Base-by-base conservation (phyloP, 2,797 vertebrate genomes). In the Thaleichthys pacificus region DNA sequence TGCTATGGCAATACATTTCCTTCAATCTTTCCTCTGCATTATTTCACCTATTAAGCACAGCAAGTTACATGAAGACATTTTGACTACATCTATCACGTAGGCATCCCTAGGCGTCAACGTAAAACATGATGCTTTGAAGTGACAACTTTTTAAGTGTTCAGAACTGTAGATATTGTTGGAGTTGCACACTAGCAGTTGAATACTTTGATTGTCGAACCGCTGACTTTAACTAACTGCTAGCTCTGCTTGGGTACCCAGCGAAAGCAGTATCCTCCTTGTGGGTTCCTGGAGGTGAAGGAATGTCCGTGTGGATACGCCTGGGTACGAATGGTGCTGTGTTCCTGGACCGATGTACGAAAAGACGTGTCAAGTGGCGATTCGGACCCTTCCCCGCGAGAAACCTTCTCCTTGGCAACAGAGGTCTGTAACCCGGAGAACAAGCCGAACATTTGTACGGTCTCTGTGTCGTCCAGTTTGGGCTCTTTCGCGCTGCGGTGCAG, bases 211-310 rank as follows among this genome's bases (percentile, higher is more conserved):
- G 51, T 56, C 5, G 51, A n/a, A 56, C 19, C 3, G 64, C 63
- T 65, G 21, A 65, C 1, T 61, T 24, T 3, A 24, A 14, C 24
- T 26, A 24, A 14, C 22, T 14, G 24, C 42, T 69, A 84, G 66
- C n/a, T 81, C 91, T 91, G 93, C 62, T 92, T 93, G 49, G 96
- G 96, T 47, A 96, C 93, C 96, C 96, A 97, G 75, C 95, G 93
- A 82, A 97, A 98, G 70, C 93, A 92, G 85, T 94, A 95, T 7
- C 94, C 94, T 5, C 96, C 96, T 1, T 32, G 81, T 28, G 87
- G 88, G 2, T 92, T 95, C 78, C 91, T 90, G 2, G 96, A 91
- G 5, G 93, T 96, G 81, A 96, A 97, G 42, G 94, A 93, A 12
- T 90, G 95, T 79, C 96, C 96, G 19, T 95, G 93, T 19, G 95